Evolutionary conservation across 2,888 invertebrate genomes (phyloP).

Genomic region (Stramonita haemastoma): DNA sequence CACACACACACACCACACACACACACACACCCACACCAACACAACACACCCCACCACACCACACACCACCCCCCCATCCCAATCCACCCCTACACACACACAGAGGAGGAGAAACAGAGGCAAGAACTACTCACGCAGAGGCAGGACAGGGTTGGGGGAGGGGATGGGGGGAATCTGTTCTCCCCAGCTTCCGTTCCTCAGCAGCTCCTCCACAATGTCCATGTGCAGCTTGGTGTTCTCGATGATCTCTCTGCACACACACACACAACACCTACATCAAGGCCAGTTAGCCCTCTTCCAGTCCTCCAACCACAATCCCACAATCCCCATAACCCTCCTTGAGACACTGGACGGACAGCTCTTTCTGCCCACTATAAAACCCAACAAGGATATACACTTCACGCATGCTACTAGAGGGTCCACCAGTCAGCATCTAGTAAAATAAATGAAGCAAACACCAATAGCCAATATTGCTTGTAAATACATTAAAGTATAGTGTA

Average conservation of each 20-base stretch:
- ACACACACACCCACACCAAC: neutral
- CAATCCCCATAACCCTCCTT: no score
- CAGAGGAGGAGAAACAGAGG: neutral
- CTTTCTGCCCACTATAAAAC: no score
- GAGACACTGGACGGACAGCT: no score
- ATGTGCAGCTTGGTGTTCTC: constrained; percentile 86
- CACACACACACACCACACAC: neutral
- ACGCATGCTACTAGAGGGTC: neutral
- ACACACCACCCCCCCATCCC: neutral
- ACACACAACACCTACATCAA: neutral
- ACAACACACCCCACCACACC: neutral
- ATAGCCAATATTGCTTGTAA: no score
- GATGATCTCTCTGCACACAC: constrained; percentile 84
- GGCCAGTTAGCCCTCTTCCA: no score
- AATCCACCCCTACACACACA: neutral
- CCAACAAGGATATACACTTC: neutral
- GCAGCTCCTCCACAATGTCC: constrained; percentile 84
- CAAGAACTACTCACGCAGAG: constrained; percentile 41
- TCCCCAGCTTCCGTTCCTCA: constrained; percentile 85
- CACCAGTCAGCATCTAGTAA: no score
- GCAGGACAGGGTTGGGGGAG: constrained; percentile 43
- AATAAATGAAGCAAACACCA: no score
- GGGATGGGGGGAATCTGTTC: constrained; percentile 81
- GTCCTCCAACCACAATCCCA: no score
- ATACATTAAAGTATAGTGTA: no score